Evolutionary conservation across 2,888 invertebrate genomes (phyloP).

Genomic region (Epinotia demarniana): DNA sequence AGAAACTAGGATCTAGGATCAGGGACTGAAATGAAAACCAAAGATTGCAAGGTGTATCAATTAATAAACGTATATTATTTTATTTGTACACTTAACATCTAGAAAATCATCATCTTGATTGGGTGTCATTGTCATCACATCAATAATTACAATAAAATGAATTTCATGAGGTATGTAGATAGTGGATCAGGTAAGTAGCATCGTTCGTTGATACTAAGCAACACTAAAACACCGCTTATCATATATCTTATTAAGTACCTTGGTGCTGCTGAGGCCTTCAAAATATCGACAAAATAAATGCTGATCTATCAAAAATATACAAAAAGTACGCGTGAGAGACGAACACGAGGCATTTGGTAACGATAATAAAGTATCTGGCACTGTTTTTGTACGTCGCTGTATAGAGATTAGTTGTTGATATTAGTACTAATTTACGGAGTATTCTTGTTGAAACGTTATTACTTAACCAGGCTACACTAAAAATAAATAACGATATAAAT

Average conservation of each 20-base stretch:
- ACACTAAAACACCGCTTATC: slow-evolving; percentile 49
- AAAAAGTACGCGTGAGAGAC: slow-evolving; percentile 46
- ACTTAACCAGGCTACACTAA: slow-evolving; percentile 62
- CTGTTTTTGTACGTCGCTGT: slow-evolving; percentile 61
- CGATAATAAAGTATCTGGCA: slow-evolving; percentile 58
- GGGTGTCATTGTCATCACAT: slow-evolving; percentile 29
- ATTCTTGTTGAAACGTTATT: slow-evolving; percentile 58
- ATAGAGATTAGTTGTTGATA: slow-evolving; percentile 46
- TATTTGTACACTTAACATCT: slow-evolving; percentile 46
- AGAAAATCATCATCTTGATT: slow-evolving; percentile 35
- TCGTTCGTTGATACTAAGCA: slow-evolving; percentile 47
- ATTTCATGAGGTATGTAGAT: slow-evolving; percentile 35
- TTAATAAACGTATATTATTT: slow-evolving; percentile 39
- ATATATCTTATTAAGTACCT: slow-evolving; percentile 64
- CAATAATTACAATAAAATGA: slow-evolving; percentile 34
- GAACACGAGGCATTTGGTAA: slow-evolving; percentile 53
- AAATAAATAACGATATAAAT: slow-evolving; percentile 74
- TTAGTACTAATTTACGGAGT: slow-evolving; percentile 52
- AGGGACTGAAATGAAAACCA: slow-evolving; percentile 25
- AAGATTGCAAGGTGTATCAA: slow-evolving; percentile 38
- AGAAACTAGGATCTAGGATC: neutral
- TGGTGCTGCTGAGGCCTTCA: slow-evolving; percentile 64
- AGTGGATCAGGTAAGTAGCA: slow-evolving; percentile 35
- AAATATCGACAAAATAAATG: slow-evolving; percentile 69
- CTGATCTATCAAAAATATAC: slow-evolving; percentile 60